Evolutionary conservation across 2,797 vertebrate genomes (phyloP).

Genomic region (Petrocephalus sullivani): DNA sequence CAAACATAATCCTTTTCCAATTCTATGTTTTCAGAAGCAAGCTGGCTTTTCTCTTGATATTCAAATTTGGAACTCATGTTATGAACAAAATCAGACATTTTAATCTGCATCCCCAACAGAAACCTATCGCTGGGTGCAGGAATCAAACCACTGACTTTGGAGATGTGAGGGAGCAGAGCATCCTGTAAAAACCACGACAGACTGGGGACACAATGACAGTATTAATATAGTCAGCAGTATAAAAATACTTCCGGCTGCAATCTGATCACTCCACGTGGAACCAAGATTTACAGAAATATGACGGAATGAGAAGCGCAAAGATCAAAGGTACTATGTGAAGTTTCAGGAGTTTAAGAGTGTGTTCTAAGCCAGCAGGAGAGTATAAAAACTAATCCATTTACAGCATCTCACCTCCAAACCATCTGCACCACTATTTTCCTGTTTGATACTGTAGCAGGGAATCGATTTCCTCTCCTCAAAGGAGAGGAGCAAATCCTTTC

Average conservation of each 20-base stretch:
- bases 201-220: background rate
- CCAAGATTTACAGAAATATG: background rate
- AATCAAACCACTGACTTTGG: background rate
- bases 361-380: background rate
- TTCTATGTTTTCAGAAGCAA: background rate
- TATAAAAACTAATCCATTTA: slow-evolving; percentile 2
- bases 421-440: slow-evolving; percentile 25
- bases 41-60: background rate
- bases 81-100: background rate
- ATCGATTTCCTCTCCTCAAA: background rate
- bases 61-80: background rate
- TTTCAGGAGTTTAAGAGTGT: background rate
- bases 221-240: background rate
- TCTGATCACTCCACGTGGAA: background rate
- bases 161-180: background rate
- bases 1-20: background rate
- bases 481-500: slow-evolving; percentile 1
- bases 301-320: background rate
- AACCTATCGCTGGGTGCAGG: background rate
- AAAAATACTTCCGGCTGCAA: background rate
- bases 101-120: background rate
- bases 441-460: slow-evolving; percentile 11
- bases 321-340: background rate
- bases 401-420: slow-evolving; percentile 32
- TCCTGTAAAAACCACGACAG: background rate